Conservation (phyloP, 2,113 vertebrate species). For the Zosterops borbonicus region DNA sequence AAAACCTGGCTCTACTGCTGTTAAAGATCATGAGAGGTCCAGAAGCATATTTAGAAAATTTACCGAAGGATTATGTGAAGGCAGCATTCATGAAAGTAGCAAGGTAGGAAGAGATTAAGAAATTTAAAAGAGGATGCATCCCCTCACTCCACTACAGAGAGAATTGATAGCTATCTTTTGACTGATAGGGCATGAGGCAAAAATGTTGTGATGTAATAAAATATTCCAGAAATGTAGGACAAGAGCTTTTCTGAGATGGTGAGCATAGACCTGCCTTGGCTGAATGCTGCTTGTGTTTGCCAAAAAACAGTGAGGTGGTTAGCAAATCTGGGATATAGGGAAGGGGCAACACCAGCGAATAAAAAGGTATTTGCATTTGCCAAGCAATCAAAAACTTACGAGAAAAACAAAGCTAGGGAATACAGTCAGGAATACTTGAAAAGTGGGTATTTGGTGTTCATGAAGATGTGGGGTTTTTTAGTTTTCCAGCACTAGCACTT, state of each 20-base stretch:
- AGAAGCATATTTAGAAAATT: neutral
- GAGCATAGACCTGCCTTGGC: neutral
- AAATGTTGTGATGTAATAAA: neutral
- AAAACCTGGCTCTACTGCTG: neutral
- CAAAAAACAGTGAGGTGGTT: neutral
- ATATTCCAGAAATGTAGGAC: neutral
- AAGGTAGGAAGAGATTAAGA: neutral
- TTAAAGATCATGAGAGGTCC: neutral
- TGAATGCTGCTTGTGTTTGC: neutral
- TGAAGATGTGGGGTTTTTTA: fast-evolving
- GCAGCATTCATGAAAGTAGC: neutral
- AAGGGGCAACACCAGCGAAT: neutral
- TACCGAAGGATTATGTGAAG: neutral
- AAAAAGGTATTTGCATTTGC: neutral
- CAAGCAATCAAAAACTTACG: neutral
- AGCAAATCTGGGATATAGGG: neutral
- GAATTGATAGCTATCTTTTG: neutral
- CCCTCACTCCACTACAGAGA: neutral
- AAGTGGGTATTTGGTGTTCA: neutral
- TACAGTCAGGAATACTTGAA: neutral
- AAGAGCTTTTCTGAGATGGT: neutral
- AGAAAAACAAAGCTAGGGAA: neutral
- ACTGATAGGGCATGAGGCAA: fast-evolving
- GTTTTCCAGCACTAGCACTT: neutral
- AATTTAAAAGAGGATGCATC: neutral